Percentiles rank a stretch among this genome's conserved stretches.
Conservation (phyloP, 2,797 vertebrate genomes). For the Acanthiza pusilla region DNA sequence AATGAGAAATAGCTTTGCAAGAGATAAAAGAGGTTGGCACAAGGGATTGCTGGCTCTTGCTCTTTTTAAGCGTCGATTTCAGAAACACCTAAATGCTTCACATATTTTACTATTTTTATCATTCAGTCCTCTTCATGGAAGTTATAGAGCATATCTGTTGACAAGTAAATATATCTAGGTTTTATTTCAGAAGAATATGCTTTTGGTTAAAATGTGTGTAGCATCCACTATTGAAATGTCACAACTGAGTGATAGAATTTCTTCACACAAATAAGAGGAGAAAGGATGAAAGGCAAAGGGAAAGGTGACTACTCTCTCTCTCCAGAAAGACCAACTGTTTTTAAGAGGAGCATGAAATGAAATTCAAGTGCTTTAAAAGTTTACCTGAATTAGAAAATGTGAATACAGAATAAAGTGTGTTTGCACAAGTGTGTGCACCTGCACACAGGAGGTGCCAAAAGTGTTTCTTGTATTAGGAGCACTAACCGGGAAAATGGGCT, state of each 20-base stretch:
- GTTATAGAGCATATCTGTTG: neutral
- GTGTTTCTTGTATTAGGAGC: constrained; percentile 27
- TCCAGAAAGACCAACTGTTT: neutral
- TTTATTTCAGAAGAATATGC: constrained; percentile 45
- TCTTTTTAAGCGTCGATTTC: constrained; percentile 17
- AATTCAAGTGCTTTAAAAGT: neutral
- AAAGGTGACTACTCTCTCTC: neutral
- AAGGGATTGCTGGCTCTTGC: neutral
- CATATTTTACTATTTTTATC: neutral
- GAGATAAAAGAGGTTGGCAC: constrained; percentile 7
- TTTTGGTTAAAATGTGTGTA: neutral
- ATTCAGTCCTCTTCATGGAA: neutral
- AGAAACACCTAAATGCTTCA: neutral
- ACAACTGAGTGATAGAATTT: constrained; percentile 24
- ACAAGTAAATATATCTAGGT: constrained; percentile 20
- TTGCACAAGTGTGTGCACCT: neutral
- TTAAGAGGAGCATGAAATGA: neutral
- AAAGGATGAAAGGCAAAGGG: constrained; percentile 4
- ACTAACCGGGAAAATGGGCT: constrained; percentile 36
- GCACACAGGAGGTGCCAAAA: neutral
- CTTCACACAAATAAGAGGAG: neutral
- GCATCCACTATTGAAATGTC: constrained; percentile 44
- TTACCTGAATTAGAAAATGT: neutral
- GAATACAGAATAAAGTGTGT: neutral
- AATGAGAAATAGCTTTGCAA: constrained; percentile 29